Percentiles rank a stretch among this genome's conserved stretches.
Conservation (phyloP, 1,140 invertebrate genomes). For the Diorhabda sublineata region DNA sequence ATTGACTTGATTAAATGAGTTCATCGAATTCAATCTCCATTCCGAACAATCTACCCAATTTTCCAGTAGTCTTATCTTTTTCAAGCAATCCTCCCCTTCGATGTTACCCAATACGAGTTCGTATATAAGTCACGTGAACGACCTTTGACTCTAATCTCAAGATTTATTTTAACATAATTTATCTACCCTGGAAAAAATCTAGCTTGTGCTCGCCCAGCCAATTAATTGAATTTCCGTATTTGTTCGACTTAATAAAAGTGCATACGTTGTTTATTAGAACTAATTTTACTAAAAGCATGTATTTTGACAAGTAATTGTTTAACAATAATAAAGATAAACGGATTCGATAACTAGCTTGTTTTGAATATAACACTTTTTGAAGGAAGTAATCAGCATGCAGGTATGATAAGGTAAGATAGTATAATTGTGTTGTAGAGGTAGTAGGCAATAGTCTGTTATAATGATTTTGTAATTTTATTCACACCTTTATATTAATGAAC, state of each 20-base stretch:
- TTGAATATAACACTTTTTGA: no score
- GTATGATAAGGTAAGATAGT: no score
- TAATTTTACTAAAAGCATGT: background rate
- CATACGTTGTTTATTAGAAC: background rate
- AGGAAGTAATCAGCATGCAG: no score
- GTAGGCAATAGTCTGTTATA: no score
- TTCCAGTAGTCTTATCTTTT: conserved; percentile 43
- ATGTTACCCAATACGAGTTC: conserved; percentile 38
- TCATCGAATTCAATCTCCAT: conserved; percentile 43
- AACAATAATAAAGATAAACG: no score
- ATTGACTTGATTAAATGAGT: conserved; percentile 45
- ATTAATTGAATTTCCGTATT: conserved; percentile 7
- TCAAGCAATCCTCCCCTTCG: conserved; percentile 36
- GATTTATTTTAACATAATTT: conserved; percentile 27
- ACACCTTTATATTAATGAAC: no score
- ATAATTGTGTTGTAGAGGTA: no score
- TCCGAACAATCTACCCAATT: conserved; percentile 42
- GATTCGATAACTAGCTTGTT: no score
- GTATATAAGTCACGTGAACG: conserved; percentile 36
- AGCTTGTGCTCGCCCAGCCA: conserved; percentile 4
- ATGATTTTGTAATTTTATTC: no score
- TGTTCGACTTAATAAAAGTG: conserved; percentile 12
- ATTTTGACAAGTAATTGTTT: no score
- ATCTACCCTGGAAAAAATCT: conserved; percentile 19
- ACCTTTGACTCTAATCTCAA: conserved; percentile 23